Percentiles rank a stretch among this genome's conserved stretches.
These are phyloP conservation scores for Sminthurinus aureus DNA, from an alignment of 2,888 invertebrate genomes.

Conservation along the genomic window DNA sequence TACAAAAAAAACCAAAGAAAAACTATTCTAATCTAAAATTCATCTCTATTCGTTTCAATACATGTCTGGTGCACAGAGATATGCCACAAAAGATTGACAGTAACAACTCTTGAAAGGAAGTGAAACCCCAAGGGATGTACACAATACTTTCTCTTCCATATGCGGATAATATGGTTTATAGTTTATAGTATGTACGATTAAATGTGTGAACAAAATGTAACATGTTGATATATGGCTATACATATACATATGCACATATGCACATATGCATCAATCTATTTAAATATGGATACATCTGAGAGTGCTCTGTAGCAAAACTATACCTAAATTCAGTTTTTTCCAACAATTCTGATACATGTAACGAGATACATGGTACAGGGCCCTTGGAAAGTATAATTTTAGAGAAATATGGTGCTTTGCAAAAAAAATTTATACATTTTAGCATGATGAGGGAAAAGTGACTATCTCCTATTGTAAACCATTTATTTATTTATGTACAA, in stretches of 20 bases:
- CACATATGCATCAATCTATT: too few relatives aligned
- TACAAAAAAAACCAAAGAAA: background rate
- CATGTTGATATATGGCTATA: too few relatives aligned
- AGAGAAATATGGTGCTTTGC: background rate
- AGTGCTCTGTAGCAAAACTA: too few relatives aligned
- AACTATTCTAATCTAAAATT: background rate
- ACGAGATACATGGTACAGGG: background rate
- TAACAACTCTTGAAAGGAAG: constrained; percentile 8
- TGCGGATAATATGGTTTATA: background rate
- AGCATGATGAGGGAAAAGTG: background rate
- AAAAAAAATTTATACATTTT: background rate
- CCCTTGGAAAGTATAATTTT: background rate
- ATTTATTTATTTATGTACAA: too few relatives aligned
- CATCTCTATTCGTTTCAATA: constrained; percentile 7
- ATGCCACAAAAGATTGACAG: constrained; percentile 11
- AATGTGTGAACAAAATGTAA: too few relatives aligned
- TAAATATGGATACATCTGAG: too few relatives aligned
- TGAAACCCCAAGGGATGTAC: background rate
- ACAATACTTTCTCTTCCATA: constrained; percentile 2
- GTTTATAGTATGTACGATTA: too few relatives aligned
- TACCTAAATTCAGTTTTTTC: too few relatives aligned
- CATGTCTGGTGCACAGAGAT: background rate
- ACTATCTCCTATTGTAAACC: background rate
- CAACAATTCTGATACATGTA: background rate
- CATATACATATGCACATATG: too few relatives aligned